Conservation (phyloP, 2,888 invertebrate species). For the Fragum fragum region DNA sequence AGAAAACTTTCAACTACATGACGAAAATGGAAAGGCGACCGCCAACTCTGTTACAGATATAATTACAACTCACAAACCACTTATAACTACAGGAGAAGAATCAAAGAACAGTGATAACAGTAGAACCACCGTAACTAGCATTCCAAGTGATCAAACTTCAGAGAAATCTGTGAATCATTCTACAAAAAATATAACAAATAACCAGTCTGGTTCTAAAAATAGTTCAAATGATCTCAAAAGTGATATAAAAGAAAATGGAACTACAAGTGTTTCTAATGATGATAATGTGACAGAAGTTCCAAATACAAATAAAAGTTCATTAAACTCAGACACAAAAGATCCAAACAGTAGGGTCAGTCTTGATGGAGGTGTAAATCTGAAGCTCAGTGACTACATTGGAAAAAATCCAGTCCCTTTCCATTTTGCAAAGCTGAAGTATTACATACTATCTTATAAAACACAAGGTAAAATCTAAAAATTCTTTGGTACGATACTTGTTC, state of each 20-base stretch:
- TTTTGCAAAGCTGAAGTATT: conserved; percentile 53
- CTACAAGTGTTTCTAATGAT: not conserved
- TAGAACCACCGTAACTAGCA: not conserved
- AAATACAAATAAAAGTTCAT: not conserved
- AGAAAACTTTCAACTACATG: conserved; percentile 56
- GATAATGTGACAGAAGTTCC: not conserved
- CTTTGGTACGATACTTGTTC: no score
- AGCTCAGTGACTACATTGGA: conserved; percentile 41
- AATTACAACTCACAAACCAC: not conserved
- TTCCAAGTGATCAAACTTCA: not conserved
- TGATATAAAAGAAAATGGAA: not conserved
- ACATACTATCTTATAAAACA: conserved; percentile 45
- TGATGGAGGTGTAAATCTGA: conserved; percentile 34
- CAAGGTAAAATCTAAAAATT: not conserved
- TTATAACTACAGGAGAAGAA: not conserved
- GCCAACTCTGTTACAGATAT: not conserved
- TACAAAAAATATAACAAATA: not conserved
- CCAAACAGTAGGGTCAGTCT: not conserved
- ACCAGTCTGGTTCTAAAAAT: conserved; percentile 13
- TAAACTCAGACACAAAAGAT: not conserved
- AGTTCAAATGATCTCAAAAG: conserved; percentile 10
- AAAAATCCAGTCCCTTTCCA: conserved; percentile 59
- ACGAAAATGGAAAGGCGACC: conserved; percentile 19
- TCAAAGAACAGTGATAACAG: not conserved
- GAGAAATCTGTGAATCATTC: not conserved